A percentile compares a stretch with the other conserved stretches of the same genome.
Evolutionary conservation across 2,797 vertebrate genomes (phyloP).

Genomic region (Limosa lapponica): DNA sequence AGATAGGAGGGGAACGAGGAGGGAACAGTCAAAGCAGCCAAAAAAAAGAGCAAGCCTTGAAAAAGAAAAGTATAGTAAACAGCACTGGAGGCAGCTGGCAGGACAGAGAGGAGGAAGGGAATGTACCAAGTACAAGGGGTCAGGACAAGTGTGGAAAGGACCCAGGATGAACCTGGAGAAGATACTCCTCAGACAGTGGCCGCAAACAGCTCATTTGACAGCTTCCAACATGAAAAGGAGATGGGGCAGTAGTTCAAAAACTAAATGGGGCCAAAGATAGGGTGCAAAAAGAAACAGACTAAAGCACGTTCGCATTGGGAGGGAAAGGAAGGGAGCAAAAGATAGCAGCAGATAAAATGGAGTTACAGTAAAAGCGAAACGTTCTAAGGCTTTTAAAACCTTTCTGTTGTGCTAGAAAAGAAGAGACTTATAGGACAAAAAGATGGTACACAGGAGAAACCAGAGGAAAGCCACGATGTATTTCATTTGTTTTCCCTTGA

Average conservation of each 20-base stretch:
- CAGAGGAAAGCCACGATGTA: fast-evolving
- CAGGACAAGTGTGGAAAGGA: slow-evolving; percentile 15
- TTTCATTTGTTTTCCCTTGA: background rate
- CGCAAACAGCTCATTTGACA: background rate
- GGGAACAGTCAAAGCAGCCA: background rate
- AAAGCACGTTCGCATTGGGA: background rate
- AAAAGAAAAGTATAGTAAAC: slow-evolving; percentile 39
- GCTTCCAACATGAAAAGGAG: background rate
- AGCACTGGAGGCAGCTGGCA: slow-evolving; percentile 6
- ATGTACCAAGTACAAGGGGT: slow-evolving; percentile 18
- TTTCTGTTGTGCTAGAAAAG: background rate
- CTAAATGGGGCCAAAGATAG: background rate
- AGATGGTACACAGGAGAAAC: background rate
- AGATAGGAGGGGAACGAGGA: background rate
- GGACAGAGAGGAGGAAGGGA: slow-evolving; percentile 27
- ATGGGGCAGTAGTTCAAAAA: background rate
- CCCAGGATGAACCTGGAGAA: background rate
- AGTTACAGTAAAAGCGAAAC: background rate
- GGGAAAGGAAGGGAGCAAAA: background rate
- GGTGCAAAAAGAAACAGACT: background rate
- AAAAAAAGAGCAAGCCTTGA: background rate
- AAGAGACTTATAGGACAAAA: background rate
- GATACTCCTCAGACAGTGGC: background rate
- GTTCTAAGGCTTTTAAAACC: background rate
- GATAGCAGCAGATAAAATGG: background rate